Conservation (phyloP, 2,888 invertebrate genomes). For the Eulithis prunata region DNA sequence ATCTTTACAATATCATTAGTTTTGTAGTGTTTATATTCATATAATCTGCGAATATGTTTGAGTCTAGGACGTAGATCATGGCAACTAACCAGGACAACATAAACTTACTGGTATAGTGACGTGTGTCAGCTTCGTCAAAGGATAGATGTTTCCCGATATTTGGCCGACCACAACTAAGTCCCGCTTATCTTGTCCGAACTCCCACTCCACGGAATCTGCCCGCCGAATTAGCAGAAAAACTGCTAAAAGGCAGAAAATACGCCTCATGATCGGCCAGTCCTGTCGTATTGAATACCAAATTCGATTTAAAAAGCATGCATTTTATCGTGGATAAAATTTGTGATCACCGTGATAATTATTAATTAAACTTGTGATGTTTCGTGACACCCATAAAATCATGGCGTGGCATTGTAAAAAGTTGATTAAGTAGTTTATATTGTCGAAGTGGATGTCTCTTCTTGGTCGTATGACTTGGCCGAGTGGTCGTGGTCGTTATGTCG, state of each 20-base stretch:
- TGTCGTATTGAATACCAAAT: background rate
- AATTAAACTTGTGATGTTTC: background rate
- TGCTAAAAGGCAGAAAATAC: slow-evolving; percentile 13
- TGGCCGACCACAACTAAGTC: background rate
- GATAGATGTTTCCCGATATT: background rate
- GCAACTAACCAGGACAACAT: no score
- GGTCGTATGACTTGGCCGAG: no score
- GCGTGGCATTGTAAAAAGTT: no score
- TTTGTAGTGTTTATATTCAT: no score
- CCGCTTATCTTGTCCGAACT: slow-evolving; percentile 10
- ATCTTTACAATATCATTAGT: no score
- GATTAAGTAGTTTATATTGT: no score
- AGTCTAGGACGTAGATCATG: no score
- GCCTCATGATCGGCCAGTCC: background rate
- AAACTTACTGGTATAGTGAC: slow-evolving; percentile 8
- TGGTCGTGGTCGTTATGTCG: no score
- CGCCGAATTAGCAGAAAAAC: slow-evolving; percentile 2
- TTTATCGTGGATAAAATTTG: no score
- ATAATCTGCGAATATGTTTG: no score
- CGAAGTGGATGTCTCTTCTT: no score
- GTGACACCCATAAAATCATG: no score
- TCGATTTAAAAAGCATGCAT: background rate
- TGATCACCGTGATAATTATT: background rate
- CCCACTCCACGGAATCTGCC: slow-evolving; percentile 13
- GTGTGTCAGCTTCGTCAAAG: background rate